phyloP scores from a whole-genome alignment of 2,113 vertebrate species.

The Chlorocebus sabaeus region DNA sequence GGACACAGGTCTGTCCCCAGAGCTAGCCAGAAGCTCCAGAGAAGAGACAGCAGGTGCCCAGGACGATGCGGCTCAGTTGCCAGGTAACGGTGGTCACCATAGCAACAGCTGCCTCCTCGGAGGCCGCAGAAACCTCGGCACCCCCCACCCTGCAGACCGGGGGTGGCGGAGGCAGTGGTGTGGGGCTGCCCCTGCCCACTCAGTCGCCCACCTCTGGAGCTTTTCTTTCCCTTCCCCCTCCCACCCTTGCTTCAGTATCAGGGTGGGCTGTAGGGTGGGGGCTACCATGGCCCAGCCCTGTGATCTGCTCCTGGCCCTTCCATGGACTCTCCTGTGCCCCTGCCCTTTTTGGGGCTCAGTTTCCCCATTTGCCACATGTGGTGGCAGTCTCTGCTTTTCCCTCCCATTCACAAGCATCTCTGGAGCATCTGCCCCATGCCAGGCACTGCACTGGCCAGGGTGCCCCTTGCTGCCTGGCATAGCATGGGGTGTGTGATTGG shows the following conservation, averaged over 20 bases:
- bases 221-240: neutral
- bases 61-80: slow-evolving; percentile 58
- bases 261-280: neutral
- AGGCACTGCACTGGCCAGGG: accelerated
- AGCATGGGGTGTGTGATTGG: accelerated
- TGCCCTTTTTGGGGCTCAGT: neutral
- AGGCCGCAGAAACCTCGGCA: neutral
- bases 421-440: accelerated
- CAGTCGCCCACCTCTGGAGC: accelerated
- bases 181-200: neutral
- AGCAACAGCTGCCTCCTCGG: slow-evolving; percentile 49
- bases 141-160: neutral
- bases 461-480: accelerated
- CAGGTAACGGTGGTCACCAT: slow-evolving; percentile 68
- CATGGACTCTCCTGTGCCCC: neutral
- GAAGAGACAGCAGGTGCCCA: slow-evolving; percentile 63
- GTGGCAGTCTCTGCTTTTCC: neutral
- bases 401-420: accelerated
- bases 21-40: neutral
- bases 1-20: neutral
- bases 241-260: neutral
- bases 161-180: neutral
- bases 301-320: neutral
- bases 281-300: accelerated
- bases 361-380: neutral